phyloP scores from a whole-genome alignment of 2,113 vertebrate genomes.

The Urocitellus parryii region DNA sequence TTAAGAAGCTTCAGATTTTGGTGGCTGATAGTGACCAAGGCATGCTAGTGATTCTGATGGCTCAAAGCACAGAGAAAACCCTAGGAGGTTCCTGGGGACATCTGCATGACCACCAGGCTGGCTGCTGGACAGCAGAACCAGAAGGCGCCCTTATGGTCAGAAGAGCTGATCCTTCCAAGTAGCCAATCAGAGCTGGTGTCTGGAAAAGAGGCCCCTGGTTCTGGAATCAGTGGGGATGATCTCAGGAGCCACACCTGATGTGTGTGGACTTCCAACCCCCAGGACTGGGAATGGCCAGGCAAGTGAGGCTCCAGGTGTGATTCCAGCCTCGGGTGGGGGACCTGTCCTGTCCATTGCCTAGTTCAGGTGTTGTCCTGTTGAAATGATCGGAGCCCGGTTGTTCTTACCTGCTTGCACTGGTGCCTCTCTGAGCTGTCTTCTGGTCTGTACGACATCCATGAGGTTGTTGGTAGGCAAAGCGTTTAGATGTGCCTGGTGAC shows the following conservation, averaged over 20 bases:
- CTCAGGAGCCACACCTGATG: not conserved
- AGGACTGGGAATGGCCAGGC: not conserved
- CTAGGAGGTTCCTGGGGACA: not conserved
- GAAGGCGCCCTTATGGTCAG: not conserved
- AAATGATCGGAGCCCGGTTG: not conserved
- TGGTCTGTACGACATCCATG: not conserved
- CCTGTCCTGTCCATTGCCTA: not conserved
- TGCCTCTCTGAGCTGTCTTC: not conserved
- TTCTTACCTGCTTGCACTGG: not conserved
- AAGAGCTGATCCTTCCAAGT: not conserved
- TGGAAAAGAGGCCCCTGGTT: not conserved
- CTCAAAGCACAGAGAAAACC: not conserved
- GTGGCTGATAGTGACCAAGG: not conserved
- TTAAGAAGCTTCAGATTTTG: conserved; percentile 27
- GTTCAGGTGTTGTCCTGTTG: not conserved
- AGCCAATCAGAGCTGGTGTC: not conserved
- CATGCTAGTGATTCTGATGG: not conserved
- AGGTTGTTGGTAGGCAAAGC: not conserved
- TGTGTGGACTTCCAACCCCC: not conserved
- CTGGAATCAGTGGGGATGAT: not conserved
- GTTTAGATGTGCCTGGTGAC: conserved; percentile 12
- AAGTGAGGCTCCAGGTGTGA: no score
- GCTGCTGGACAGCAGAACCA: not conserved
- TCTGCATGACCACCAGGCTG: not conserved
- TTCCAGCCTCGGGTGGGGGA: no score